These are phyloP conservation scores for Cranoglanis bouderius DNA, from an alignment of 2,113 vertebrate genomes.

Conservation along the genomic window DNA sequence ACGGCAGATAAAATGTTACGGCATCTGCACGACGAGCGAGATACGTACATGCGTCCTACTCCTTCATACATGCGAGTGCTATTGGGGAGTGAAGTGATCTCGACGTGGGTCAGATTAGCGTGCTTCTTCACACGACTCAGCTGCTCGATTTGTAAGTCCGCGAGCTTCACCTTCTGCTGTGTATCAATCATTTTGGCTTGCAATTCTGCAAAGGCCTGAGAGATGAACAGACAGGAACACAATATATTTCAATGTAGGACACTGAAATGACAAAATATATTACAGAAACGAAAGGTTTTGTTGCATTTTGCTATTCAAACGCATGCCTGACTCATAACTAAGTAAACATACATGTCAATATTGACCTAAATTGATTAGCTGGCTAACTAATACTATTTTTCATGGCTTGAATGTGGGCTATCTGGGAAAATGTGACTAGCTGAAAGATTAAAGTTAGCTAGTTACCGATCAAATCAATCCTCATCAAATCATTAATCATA, in stretches of 20 bases:
- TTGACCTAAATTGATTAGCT: background rate
- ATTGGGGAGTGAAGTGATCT: conserved; percentile 82
- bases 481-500: background rate
- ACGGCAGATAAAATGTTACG: background rate
- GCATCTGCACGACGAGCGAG: background rate
- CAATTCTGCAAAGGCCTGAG: conserved; percentile 90
- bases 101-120: conserved; percentile 84
- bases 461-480: background rate
- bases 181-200: conserved; percentile 96
- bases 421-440: background rate
- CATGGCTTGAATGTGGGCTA: background rate
- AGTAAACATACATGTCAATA: background rate
- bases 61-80: conserved; percentile 94
- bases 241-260: background rate
- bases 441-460: background rate
- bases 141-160: conserved; percentile 94
- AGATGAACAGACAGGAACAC: background rate
- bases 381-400: background rate
- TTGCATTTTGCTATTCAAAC: background rate
- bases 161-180: conserved; percentile 93
- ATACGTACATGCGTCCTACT: conserved; percentile 93
- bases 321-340: background rate
- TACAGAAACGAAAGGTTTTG: background rate
- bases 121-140: conserved; percentile 90
- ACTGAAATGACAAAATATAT: background rate